phyloP scores from a whole-genome alignment of 2,888 invertebrate genomes.

The Thalpophila matura region DNA sequence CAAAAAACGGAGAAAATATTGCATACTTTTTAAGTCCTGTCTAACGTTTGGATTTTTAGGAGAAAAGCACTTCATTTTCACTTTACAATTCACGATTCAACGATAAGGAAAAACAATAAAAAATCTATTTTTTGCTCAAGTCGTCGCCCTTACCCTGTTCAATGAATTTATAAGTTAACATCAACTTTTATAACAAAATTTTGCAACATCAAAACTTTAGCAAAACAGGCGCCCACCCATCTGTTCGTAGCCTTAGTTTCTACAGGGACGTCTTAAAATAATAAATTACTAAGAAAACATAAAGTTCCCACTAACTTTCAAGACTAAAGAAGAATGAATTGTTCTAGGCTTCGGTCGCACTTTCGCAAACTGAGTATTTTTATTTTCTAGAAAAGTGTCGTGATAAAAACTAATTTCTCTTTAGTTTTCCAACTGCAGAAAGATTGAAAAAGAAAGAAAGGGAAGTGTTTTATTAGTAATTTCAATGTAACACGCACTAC shows the following conservation, averaged over 20 bases:
- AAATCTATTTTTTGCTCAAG: too few species aligned
- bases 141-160: too few species aligned
- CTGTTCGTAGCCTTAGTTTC: slow-evolving; percentile 4
- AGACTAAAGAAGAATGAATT: slow-evolving; percentile 33
- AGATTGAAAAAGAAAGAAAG: slow-evolving; percentile 21
- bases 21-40: too few species aligned
- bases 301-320: slow-evolving; percentile 47
- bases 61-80: too few species aligned
- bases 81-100: neutral
- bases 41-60: too few species aligned
- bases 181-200: slow-evolving; percentile 7
- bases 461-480: slow-evolving; percentile 4
- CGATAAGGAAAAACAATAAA: too few species aligned
- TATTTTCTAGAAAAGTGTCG: slow-evolving; percentile 20
- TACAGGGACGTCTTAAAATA: slow-evolving; percentile 39
- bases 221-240: slow-evolving; percentile 5
- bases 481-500: slow-evolving; percentile 29
- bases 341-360: slow-evolving; percentile 37
- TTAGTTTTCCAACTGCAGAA: slow-evolving; percentile 22
- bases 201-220: slow-evolving; percentile 2
- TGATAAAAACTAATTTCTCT: slow-evolving; percentile 32
- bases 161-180: too few species aligned
- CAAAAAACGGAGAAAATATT: too few species aligned
- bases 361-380: slow-evolving; percentile 23
- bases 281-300: slow-evolving; percentile 53